Conservation (phyloP, 2,113 vertebrate species). For the Crypturellus undulatus region DNA sequence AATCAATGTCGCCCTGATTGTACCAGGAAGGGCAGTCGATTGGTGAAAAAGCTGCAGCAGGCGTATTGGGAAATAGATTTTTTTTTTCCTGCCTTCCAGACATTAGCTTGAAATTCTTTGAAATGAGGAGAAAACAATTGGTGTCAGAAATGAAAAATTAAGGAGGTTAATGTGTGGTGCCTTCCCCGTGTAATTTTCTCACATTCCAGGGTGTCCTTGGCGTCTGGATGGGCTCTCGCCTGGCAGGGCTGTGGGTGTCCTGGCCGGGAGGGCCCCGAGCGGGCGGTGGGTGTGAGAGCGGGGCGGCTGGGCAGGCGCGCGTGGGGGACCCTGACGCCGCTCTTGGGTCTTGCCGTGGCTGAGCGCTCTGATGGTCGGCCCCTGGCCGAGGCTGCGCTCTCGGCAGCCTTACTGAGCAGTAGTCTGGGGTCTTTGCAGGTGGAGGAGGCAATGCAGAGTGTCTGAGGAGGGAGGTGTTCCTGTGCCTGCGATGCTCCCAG, state of each 20-base stretch:
- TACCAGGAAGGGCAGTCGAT: slow-evolving; percentile 90
- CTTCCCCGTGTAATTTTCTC: slow-evolving; percentile 72
- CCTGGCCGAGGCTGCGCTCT: not conserved
- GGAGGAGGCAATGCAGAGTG: not conserved
- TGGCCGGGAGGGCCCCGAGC: too few relatives aligned
- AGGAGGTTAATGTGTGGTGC: slow-evolving; percentile 77
- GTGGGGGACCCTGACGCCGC: not conserved
- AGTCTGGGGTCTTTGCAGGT: not conserved
- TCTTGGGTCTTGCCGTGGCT: not conserved
- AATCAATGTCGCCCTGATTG: slow-evolving; percentile 89
- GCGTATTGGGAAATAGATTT: slow-evolving; percentile 94
- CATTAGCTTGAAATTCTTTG: slow-evolving; percentile 88
- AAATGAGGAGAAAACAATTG: slow-evolving; percentile 84
- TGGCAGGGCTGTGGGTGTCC: too few relatives aligned
- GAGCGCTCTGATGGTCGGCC: not conserved
- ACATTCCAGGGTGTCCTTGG: slow-evolving; percentile 71
- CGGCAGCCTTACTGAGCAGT: not conserved
- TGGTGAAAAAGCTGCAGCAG: slow-evolving; percentile 84
- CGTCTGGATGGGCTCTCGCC: not conserved
- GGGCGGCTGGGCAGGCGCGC: too few relatives aligned
- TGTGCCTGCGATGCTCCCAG: fast-evolving
- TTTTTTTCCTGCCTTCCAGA: slow-evolving; percentile 84
- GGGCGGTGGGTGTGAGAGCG: too few relatives aligned
- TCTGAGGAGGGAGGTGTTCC: not conserved
- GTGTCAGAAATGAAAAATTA: slow-evolving; percentile 85